Conservation (phyloP, 2,888 invertebrate genomes). For the Eueremaeus valkanovi region DNA sequence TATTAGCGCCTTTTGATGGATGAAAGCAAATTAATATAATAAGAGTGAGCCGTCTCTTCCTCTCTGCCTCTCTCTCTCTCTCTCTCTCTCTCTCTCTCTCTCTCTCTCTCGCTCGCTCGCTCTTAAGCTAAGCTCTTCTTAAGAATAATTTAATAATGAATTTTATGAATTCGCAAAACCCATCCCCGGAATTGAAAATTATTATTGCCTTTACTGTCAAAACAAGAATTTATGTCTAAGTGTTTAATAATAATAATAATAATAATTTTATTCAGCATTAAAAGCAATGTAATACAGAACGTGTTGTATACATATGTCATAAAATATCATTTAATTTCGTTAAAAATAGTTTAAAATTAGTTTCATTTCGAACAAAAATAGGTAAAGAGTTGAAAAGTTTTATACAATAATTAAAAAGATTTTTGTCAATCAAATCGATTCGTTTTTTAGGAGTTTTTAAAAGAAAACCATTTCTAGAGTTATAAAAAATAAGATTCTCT, state of each 20-base stretch:
- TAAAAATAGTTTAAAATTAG: neutral
- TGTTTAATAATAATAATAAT: neutral
- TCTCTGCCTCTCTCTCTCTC: neutral
- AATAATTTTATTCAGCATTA: neutral
- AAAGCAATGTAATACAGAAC: neutral
- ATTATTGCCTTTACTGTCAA: conserved; percentile 25
- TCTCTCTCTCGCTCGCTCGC: too few species aligned
- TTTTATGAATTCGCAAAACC: conserved; percentile 8
- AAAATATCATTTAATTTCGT: neutral
- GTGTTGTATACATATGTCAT: neutral
- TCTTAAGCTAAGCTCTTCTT: neutral
- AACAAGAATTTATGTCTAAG: neutral
- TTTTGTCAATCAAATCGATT: neutral
- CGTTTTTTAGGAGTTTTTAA: neutral
- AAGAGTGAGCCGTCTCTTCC: neutral
- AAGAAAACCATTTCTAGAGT: neutral
- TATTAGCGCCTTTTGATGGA: conserved; percentile 23
- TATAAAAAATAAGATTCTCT: neutral
- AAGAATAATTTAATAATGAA: conserved; percentile 25
- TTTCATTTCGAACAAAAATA: neutral
- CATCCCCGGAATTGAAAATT: conserved; percentile 26
- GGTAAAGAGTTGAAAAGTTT: neutral
- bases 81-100: neutral
- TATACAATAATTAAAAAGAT: neutral
- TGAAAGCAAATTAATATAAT: conserved; percentile 24